Evolutionary conservation across 2,888 invertebrate genomes (phyloP).

Genomic region (Lasioglossum morio): DNA sequence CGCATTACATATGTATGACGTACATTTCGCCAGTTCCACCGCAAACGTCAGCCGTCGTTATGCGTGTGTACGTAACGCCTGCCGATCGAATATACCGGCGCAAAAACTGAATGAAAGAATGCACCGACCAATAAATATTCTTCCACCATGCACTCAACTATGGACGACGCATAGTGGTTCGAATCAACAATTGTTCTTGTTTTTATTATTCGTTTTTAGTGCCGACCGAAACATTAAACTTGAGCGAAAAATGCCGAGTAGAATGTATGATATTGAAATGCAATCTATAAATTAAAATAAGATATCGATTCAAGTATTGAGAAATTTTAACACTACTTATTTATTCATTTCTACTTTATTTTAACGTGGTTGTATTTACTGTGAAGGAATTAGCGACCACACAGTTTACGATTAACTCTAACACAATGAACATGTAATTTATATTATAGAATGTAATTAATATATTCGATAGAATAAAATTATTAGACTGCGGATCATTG

Average conservation of each 20-base stretch:
- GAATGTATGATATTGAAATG: neutral
- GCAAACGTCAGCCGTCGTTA: slow-evolving; percentile 21
- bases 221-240: neutral
- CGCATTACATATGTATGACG: slow-evolving; percentile 72
- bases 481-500: too few relatives aligned
- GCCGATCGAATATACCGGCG: slow-evolving; percentile 53
- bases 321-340: too few relatives aligned
- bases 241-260: neutral
- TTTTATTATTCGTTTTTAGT: neutral
- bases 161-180: neutral
- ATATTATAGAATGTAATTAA: too few relatives aligned
- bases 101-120: neutral
- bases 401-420: too few relatives aligned
- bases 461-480: too few relatives aligned
- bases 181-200: neutral
- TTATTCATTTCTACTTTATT: too few relatives aligned
- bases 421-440: too few relatives aligned
- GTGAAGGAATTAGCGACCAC: too few relatives aligned
- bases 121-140: neutral
- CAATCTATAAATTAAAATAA: neutral
- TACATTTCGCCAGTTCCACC: slow-evolving; percentile 51
- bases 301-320: too few relatives aligned
- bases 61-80: slow-evolving; percentile 30
- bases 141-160: neutral
- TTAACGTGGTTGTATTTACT: too few relatives aligned